Base-by-base conservation (phyloP, 2,113 vertebrate species). In the Tretioscincus oriximinensis region DNA sequence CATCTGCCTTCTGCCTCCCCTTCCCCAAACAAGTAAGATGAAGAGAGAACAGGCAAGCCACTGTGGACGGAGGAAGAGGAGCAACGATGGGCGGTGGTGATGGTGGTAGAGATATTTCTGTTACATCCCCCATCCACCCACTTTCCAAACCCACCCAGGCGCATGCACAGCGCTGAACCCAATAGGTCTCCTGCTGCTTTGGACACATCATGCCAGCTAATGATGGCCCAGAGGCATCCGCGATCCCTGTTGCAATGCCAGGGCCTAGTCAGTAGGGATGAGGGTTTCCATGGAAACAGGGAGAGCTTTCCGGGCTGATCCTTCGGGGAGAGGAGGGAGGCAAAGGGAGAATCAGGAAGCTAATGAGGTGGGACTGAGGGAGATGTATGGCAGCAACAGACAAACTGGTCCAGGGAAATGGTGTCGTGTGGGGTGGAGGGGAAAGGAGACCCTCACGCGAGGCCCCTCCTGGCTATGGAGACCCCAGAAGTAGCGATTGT, bases 201-300 rank as follows among this genome's bases (percentile, higher is more conserved):
- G 58, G 73, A 28, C 73, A 16, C 72, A 51, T 51, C 66, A 29
- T 0, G 0, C 85, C 85, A 91, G 89, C 92, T 90, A 92, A 88
- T 1, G 0, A 16, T 24, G 61, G 75, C 79, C 89, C 58, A 1
- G 81, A 91, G 90, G 90, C 89, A 91, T 90, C 2, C 2, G 86
- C 83, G 0, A 21, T 90, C 87, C 89, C 89, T 51, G 35, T 89
- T 72, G 88, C 73, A 90, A 91, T 77, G 0, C 80, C 74, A 35
- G 0, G 20, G 86, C 83, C 84, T 69, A n/a, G 81, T 90, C 86
- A 77, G 89, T 92, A 83, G 83, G 78, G 88, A 88, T 1, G 29
- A 75, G 73, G 54, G 90, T 92, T 91, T 84, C 88, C 88, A 87
- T 84, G 81, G 91, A 88, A 90, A 88, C 75, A 61, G 5, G 78